Percentiles rank a stretch among this genome's conserved stretches.
Evolutionary conservation across 2,888 invertebrate species (phyloP).

Genomic region (Fragum fragum): DNA sequence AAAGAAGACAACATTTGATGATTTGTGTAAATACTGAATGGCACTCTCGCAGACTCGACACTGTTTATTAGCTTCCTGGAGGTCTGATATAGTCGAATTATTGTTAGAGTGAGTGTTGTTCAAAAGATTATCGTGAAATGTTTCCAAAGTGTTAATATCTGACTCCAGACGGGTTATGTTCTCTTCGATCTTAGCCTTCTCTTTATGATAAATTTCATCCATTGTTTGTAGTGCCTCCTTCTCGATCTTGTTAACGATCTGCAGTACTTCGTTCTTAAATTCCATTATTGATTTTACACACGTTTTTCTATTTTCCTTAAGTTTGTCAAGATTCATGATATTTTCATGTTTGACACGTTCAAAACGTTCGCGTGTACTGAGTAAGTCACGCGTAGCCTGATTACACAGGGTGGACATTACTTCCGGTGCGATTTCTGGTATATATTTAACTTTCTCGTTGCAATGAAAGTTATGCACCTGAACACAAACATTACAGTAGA

Average conservation of each 20-base stretch:
- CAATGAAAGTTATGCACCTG: constrained; percentile 65
- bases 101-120: constrained; percentile 21
- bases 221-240: constrained; percentile 60
- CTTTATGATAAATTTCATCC: constrained; percentile 44
- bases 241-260: constrained; percentile 54
- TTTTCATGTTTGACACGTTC: constrained; percentile 53
- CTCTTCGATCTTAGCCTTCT: constrained; percentile 40
- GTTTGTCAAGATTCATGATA: constrained; percentile 18
- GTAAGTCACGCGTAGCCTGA: constrained; percentile 48
- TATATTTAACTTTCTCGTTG: constrained; percentile 60
- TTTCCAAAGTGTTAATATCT: constrained; percentile 40
- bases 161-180: constrained; percentile 42
- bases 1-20: constrained; percentile 34
- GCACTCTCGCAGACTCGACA: constrained; percentile 32
- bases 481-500: constrained; percentile 61
- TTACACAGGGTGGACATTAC: constrained; percentile 38
- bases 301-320: constrained; percentile 43
- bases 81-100: constrained; percentile 35
- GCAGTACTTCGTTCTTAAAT: constrained; percentile 49
- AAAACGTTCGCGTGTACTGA: constrained; percentile 49
- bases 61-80: constrained; percentile 49
- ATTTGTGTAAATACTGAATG: constrained; percentile 47
- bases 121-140: constrained; percentile 31
- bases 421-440: constrained; percentile 66
- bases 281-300: constrained; percentile 52